phyloP scores from a whole-genome alignment of 2,888 invertebrate species.

The Drosophila putrida region DNA sequence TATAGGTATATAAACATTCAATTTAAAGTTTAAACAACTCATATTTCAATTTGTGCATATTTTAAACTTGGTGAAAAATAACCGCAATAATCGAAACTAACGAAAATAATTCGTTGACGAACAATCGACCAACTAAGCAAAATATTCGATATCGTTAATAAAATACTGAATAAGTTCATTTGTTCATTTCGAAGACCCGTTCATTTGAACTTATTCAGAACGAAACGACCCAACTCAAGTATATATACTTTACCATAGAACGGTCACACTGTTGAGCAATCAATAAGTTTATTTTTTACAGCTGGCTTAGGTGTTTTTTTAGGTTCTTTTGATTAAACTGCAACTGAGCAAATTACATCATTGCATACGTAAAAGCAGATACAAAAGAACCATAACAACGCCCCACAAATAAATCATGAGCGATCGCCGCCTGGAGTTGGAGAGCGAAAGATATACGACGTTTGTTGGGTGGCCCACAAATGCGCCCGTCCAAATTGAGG shows the following conservation, averaged over 20 bases:
- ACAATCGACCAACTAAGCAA: too few species aligned
- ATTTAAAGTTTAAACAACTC: too few species aligned
- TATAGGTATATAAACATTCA: too few species aligned
- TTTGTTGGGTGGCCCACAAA: constrained; percentile 64
- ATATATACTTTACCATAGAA: background rate
- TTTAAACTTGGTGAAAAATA: too few species aligned
- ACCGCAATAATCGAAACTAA: too few species aligned
- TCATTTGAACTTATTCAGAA: too few species aligned
- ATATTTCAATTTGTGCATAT: too few species aligned
- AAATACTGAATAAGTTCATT: too few species aligned
- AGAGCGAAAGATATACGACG: constrained; percentile 58
- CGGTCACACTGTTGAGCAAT: constrained; percentile 47
- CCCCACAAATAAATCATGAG: constrained; percentile 36
- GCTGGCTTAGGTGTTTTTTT: constrained; percentile 33
- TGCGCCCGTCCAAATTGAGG: constrained; percentile 61
- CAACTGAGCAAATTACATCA: constrained; percentile 47
- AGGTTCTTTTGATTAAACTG: constrained; percentile 32
- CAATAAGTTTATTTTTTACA: constrained; percentile 53
- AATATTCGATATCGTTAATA: too few species aligned
- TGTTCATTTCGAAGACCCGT: too few species aligned
- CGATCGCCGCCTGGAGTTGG: constrained; percentile 59
- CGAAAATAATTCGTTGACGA: too few species aligned
- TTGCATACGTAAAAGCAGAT: constrained; percentile 25
- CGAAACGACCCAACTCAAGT: too few species aligned
- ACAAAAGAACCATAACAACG: constrained; percentile 17